phyloP scores from a whole-genome alignment of 2,888 invertebrate species.

The Apamea crenata region DNA sequence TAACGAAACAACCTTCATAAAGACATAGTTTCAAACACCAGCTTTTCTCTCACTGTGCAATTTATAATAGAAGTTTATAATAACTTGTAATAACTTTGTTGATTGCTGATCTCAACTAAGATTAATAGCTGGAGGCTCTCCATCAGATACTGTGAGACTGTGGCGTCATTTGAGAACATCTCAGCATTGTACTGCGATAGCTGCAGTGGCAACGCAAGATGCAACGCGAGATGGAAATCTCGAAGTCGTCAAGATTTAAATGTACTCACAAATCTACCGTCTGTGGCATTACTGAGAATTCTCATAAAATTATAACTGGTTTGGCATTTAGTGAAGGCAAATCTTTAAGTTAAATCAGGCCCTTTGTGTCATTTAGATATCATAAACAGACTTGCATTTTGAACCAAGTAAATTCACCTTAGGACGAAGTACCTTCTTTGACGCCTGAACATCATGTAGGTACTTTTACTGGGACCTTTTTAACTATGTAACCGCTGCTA shows the following conservation, averaged over 20 bases:
- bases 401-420: not conserved
- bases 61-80: constrained; percentile 56
- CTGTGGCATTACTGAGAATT: constrained; percentile 22
- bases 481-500: not conserved
- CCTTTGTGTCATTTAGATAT: constrained; percentile 22
- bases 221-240: constrained; percentile 46
- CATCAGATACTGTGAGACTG: constrained; percentile 59
- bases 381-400: not conserved
- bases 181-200: constrained; percentile 52
- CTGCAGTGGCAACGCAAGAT: constrained; percentile 38
- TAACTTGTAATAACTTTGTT: constrained; percentile 57
- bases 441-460: not conserved
- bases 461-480: constrained; percentile 2
- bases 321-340: constrained; percentile 39
- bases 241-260: constrained; percentile 39
- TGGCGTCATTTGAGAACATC: constrained; percentile 59
- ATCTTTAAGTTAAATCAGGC: constrained; percentile 44
- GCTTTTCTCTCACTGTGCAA: constrained; percentile 37
- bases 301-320: constrained; percentile 45
- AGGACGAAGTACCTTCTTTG: not conserved
- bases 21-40: constrained; percentile 5
- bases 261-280: constrained; percentile 28
- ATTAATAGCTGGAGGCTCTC: constrained; percentile 54
- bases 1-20: constrained; percentile 17
- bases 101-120: constrained; percentile 55